Evolutionary conservation across 1,140 invertebrate species (phyloP).

Genomic region (Neomicropteryx cornuta): DNA sequence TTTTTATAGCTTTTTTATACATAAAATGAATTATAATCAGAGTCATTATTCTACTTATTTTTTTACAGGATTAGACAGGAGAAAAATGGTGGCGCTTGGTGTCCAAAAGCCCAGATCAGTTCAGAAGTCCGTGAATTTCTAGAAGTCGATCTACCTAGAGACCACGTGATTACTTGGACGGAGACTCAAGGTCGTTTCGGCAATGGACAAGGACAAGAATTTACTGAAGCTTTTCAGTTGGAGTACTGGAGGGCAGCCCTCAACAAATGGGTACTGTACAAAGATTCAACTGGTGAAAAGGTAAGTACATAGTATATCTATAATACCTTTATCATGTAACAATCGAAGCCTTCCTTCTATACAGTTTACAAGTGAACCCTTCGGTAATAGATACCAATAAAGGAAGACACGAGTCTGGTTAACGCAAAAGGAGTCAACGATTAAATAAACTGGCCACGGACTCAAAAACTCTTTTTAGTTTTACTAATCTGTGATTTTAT

Average conservation of each 20-base stretch:
- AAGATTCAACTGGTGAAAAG: slow-evolving; percentile 59
- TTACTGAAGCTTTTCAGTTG: slow-evolving; percentile 69
- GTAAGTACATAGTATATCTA: slow-evolving; percentile 36
- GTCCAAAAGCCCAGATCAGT: slow-evolving; percentile 70
- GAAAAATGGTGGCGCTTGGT: slow-evolving; percentile 88
- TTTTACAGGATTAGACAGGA: slow-evolving; percentile 71
- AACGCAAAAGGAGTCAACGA: background rate
- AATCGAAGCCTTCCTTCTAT: background rate
- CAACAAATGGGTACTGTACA: slow-evolving; percentile 67
- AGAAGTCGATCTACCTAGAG: slow-evolving; percentile 68
- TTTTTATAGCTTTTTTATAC: too few species aligned
- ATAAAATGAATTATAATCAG: slow-evolving; percentile 3
- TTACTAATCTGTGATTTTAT: too few species aligned
- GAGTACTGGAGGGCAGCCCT: slow-evolving; percentile 72
- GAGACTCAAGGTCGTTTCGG: slow-evolving; percentile 90
- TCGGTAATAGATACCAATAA: too few species aligned
- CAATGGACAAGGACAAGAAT: slow-evolving; percentile 88
- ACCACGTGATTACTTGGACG: slow-evolving; percentile 75
- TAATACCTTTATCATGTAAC: background rate
- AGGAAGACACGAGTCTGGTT: too few species aligned
- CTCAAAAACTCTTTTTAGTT: background rate
- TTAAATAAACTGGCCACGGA: background rate
- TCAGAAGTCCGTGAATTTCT: slow-evolving; percentile 70
- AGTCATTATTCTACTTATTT: slow-evolving; percentile 11
- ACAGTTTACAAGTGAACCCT: background rate